Evolutionary conservation across 1,140 invertebrate species (phyloP).

Genomic region (Anagrus nilaparvatae): DNA sequence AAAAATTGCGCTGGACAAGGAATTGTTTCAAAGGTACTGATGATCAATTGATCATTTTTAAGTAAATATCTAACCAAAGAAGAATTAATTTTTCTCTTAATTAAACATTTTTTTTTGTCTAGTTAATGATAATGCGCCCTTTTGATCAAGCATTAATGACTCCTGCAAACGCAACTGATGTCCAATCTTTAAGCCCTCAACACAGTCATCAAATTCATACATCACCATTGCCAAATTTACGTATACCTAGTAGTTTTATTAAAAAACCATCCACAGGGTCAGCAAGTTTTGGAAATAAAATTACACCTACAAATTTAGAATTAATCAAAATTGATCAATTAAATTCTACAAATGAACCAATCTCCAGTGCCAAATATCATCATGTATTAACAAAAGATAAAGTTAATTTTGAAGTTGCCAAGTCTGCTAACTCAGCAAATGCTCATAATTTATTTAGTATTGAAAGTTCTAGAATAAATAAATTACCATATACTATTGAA

Average conservation of each 20-base stretch:
- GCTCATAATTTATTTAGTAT: too few relatives aligned
- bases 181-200: conserved; percentile 26
- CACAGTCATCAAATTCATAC: conserved; percentile 18
- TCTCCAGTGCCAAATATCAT: too few relatives aligned
- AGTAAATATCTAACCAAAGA: conserved; percentile 10
- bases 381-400: too few relatives aligned
- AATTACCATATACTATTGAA: too few relatives aligned
- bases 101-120: conserved; percentile 5
- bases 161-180: conserved; percentile 31
- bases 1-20: conserved; percentile 46
- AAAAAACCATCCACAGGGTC: conserved; percentile 21
- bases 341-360: too few relatives aligned
- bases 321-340: too few relatives aligned
- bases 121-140: conserved; percentile 29
- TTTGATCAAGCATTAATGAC: conserved; percentile 29
- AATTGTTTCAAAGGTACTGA: conserved; percentile 36
- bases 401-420: too few relatives aligned
- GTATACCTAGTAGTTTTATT: conserved; percentile 39
- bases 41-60: conserved; percentile 3
- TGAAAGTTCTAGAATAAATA: too few relatives aligned
- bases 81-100: conserved; percentile 7
- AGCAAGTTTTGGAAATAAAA: too few relatives aligned
- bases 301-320: too few relatives aligned
- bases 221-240: conserved; percentile 22
- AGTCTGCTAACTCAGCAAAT: too few relatives aligned